Base-by-base conservation (phyloP, 2,113 vertebrate species). In the Thoracochromis brauschi region DNA sequence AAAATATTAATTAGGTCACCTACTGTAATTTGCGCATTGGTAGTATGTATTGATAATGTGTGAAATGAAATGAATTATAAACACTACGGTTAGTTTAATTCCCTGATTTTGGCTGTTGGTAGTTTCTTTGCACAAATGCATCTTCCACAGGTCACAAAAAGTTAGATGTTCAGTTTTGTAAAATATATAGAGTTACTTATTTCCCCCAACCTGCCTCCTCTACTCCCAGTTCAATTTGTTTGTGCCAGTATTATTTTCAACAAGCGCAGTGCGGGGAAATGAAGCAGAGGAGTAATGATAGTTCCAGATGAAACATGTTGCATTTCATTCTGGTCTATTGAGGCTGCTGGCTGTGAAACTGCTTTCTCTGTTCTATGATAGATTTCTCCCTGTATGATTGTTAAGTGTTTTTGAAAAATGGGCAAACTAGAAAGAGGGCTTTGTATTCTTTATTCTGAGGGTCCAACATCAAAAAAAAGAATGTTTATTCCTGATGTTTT, bases 351-450 rank as follows among this genome's bases (percentile, higher is more conserved):
- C 60, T 75, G 81, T 84, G 65, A 82, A 82, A 83, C 40, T 38
- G 24, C 45, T 85, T 13, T 47, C 55, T 88, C 81, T 63, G 71
- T 80, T 84, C 47, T 80, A 5, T 87, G 31, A 87, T 79, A 51
- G 82, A 82, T 82, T 82, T 86, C 45, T 86, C 53, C 29, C n/a
- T 51, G 10, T 38, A 31, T 80, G 85, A 81, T 47, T 85, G 55
- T 54, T 83, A 75, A 85, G 55, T 47, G 11, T n/a, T 31, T 82
- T 12, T 45, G 26, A 78, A 80, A 80, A 78, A 68, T 26, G 29
- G 55, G 7, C 73, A 31, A 9, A 5, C 21, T 7, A 51, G 16
- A 51, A 73, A 40, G 16, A 83, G 11, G 53, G 54, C 10, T 54
- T 79, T 85, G 19, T 40, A 65, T 60, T 42, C 31, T 31, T 51